phyloP scores from a whole-genome alignment of 2,113 vertebrate genomes.

The Pelvicachromis taeniatus region DNA sequence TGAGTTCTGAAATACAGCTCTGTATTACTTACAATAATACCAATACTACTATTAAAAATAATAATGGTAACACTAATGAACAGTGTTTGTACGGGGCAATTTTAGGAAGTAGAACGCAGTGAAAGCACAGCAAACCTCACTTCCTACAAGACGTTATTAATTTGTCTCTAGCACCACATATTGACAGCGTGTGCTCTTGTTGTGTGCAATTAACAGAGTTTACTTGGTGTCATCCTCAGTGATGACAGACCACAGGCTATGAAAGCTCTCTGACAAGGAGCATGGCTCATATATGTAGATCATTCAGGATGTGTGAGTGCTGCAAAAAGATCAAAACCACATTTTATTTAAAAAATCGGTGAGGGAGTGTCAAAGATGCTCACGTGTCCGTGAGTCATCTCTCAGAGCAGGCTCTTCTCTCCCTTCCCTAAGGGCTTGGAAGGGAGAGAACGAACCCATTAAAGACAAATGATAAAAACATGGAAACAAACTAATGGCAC shows the following conservation, averaged over 20 bases:
- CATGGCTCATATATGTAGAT: background rate
- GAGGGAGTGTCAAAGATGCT: background rate
- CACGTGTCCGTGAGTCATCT: background rate
- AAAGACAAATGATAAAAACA: background rate
- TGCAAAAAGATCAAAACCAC: background rate
- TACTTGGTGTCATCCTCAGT: constrained; percentile 18
- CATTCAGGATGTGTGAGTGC: background rate
- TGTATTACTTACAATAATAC: background rate
- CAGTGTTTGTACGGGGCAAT: background rate
- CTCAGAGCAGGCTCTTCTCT: background rate
- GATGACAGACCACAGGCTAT: constrained; percentile 52
- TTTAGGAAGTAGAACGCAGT: background rate
- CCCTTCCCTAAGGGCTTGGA: background rate
- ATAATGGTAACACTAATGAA: background rate
- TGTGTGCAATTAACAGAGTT: constrained; percentile 53
- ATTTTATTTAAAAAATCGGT: constrained; percentile 1
- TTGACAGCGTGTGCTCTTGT: constrained; percentile 2
- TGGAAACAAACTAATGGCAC: background rate
- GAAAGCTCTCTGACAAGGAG: background rate
- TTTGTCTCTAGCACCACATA: constrained; percentile 4
- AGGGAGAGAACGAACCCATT: background rate
- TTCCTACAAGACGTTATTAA: background rate
- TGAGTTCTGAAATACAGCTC: background rate
- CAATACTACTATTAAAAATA: background rate
- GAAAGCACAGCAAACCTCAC: background rate